These are phyloP conservation scores for Ceramica pisi DNA, from an alignment of 2,888 invertebrate species.

Conservation along the genomic window DNA sequence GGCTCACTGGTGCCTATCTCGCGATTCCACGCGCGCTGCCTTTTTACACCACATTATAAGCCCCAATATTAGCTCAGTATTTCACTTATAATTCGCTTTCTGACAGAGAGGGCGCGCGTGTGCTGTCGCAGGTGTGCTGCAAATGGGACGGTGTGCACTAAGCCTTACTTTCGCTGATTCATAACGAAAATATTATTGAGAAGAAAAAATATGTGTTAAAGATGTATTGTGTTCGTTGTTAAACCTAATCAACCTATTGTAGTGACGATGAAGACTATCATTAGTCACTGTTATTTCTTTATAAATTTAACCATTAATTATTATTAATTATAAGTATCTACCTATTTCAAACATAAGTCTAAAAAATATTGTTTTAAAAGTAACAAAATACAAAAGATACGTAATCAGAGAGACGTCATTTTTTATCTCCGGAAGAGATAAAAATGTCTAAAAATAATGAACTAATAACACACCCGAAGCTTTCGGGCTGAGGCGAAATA, in stretches of 20 bases:
- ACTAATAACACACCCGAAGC: constrained; percentile 83
- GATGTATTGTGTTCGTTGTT: constrained; percentile 4
- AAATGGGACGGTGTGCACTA: constrained; percentile 67
- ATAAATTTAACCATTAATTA: constrained; percentile 73
- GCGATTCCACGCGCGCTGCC: constrained; percentile 79
- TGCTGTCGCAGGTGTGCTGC: constrained; percentile 64
- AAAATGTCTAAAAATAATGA: constrained; percentile 88
- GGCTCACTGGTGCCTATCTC: constrained; percentile 77
- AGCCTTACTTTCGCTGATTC: constrained; percentile 54
- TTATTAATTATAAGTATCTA: constrained; percentile 70
- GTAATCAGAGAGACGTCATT: constrained; percentile 81
- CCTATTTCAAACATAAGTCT: constrained; percentile 67
- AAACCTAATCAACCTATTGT: constrained; percentile 46
- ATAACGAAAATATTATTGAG: constrained; percentile 16
- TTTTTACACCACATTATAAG: constrained; percentile 82
- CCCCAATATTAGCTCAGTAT: constrained; percentile 80
- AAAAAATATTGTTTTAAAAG: constrained; percentile 70
- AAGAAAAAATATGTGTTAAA: constrained; percentile 8
- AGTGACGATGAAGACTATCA: constrained; percentile 18
- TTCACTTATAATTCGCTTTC: constrained; percentile 80
- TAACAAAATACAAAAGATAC: constrained; percentile 72
- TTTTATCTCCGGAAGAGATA: constrained; percentile 87
- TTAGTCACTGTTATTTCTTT: constrained; percentile 61
- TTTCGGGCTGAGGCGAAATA: constrained; percentile 85
- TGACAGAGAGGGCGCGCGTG: constrained; percentile 73